phyloP scores from a whole-genome alignment of 2,797 vertebrate genomes.

The Erethizon dorsatum region DNA sequence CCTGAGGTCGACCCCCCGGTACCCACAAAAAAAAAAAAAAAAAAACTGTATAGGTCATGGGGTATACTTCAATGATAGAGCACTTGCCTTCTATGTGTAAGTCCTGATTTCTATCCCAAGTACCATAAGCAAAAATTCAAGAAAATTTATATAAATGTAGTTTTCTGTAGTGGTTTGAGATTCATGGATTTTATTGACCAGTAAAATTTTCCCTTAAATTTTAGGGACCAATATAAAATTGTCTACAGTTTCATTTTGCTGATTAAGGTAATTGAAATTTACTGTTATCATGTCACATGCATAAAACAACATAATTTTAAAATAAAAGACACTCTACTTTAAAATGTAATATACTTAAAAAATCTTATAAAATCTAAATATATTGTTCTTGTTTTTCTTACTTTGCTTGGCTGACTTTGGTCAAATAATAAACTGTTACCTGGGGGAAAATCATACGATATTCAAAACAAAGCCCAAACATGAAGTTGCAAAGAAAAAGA shows the following conservation, averaged over 20 bases:
- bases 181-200: neutral
- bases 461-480: neutral
- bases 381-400: conserved; percentile 11
- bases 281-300: neutral
- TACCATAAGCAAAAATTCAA: neutral
- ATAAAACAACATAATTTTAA: conserved; percentile 25
- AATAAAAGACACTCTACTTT: neutral
- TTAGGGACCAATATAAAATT: neutral
- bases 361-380: neutral
- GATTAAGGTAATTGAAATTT: conserved; percentile 2
- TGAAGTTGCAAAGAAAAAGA: neutral
- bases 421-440: conserved; percentile 25
- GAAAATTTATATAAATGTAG: neutral
- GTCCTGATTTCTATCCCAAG: neutral
- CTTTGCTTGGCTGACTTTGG: neutral
- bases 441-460: neutral
- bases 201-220: neutral
- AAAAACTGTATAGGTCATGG: neutral
- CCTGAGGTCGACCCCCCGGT: no score
- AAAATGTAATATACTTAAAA: neutral
- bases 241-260: neutral
- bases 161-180: conserved; percentile 37
- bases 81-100: neutral
- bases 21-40: no score
- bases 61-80: neutral